A percentile compares a stretch with the other conserved stretches of the same genome.
Evolutionary conservation across 2,888 invertebrate species (phyloP).

Genomic region (Brachynemurus nebulosus): DNA sequence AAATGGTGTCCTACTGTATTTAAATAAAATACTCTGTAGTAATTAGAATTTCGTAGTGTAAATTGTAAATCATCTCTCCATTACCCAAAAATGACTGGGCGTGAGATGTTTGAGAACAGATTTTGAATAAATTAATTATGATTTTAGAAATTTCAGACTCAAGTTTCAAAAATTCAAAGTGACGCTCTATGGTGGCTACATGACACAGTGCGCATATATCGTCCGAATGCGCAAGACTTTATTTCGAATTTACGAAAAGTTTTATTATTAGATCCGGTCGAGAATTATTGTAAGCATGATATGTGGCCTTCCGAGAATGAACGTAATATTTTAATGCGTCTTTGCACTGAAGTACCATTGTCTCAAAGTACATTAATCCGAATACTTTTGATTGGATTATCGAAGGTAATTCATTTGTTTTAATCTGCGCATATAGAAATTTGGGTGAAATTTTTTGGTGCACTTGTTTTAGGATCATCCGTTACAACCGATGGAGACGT

Average conservation of each 20-base stretch:
- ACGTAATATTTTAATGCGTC: slow-evolving; percentile 57
- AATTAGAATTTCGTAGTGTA: no score
- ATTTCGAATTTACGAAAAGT: slow-evolving; percentile 66
- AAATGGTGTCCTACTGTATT: no score
- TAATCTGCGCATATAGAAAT: slow-evolving; percentile 18
- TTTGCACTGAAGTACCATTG: slow-evolving; percentile 80
- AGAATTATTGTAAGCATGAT: slow-evolving; percentile 68
- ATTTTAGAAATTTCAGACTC: slow-evolving; percentile 22
- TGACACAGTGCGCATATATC: slow-evolving; percentile 60
- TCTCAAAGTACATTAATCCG: slow-evolving; percentile 71
- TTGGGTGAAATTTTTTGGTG: slow-evolving; percentile 1
- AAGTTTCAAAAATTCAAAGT: slow-evolving; percentile 58
- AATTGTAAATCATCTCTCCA: no score
- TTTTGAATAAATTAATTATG: no score
- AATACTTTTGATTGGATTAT: slow-evolving; percentile 68
- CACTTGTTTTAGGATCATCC: slow-evolving; percentile 54
- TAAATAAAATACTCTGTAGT: no score
- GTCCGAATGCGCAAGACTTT: slow-evolving; percentile 56
- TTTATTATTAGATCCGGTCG: slow-evolving; percentile 61
- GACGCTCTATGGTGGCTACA: slow-evolving; percentile 83
- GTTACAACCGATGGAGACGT: slow-evolving; percentile 64
- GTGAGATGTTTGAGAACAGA: no score
- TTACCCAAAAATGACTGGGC: no score
- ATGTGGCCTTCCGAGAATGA: slow-evolving; percentile 91
- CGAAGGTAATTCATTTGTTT: slow-evolving; percentile 35